These are phyloP conservation scores for Ornithoptera alexandrae DNA, from an alignment of 2,888 invertebrate species.

Conservation along the genomic window DNA sequence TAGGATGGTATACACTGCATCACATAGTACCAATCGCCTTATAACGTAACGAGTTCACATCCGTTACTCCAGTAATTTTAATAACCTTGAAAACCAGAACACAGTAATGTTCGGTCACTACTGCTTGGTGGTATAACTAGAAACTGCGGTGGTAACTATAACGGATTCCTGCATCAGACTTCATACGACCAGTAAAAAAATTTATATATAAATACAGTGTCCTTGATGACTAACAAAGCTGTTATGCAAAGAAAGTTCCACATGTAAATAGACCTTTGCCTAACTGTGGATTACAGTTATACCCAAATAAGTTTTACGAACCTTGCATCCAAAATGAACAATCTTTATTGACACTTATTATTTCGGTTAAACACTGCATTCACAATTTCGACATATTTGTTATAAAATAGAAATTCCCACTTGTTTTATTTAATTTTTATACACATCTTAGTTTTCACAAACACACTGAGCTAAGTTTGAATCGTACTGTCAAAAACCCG, in stretches of 20 bases:
- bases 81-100: too few species aligned
- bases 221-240: slow-evolving; percentile 65
- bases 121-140: too few species aligned
- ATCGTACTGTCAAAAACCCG: slow-evolving; percentile 77
- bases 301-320: slow-evolving; percentile 40
- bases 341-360: slow-evolving; percentile 32
- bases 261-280: slow-evolving; percentile 48
- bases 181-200: too few species aligned
- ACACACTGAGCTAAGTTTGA: slow-evolving; percentile 59
- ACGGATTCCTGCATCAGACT: too few species aligned
- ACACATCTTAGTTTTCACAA: slow-evolving; percentile 51
- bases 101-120: too few species aligned
- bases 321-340: slow-evolving; percentile 37
- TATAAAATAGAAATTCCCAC: slow-evolving; percentile 37
- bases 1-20: too few species aligned
- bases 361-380: slow-evolving; percentile 31
- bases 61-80: too few species aligned
- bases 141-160: too few species aligned
- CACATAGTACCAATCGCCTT: too few species aligned
- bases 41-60: too few species aligned
- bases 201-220: slow-evolving; percentile 35
- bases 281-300: slow-evolving; percentile 45
- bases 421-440: slow-evolving; percentile 44
- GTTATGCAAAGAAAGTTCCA: slow-evolving; percentile 63
- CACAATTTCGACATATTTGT: slow-evolving; percentile 34